Conservation (phyloP, 1,140 invertebrate genomes). For the Mactra quadrangularis region DNA sequence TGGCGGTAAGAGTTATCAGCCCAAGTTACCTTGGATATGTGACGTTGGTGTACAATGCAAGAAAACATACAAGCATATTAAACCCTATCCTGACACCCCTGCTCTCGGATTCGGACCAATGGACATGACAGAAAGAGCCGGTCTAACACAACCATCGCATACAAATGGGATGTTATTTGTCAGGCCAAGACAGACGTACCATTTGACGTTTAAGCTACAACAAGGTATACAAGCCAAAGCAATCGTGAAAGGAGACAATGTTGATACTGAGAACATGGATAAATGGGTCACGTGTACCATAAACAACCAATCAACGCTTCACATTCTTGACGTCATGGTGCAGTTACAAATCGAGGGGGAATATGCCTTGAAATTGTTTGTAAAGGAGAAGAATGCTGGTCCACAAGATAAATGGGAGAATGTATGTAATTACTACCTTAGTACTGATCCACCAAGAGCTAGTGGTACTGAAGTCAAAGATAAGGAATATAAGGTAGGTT, state of each 20-base stretch:
- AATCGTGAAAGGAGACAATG: slow-evolving; percentile 3
- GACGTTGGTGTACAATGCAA: slow-evolving; percentile 42
- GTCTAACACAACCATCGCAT: slow-evolving; percentile 37
- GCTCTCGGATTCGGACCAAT: slow-evolving; percentile 50
- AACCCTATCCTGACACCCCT: slow-evolving; percentile 52
- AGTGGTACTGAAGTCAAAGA: slow-evolving; percentile 34
- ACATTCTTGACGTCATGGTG: slow-evolving; percentile 34
- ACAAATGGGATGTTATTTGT: slow-evolving; percentile 52
- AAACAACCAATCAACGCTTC: slow-evolving; percentile 47
- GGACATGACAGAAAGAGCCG: slow-evolving; percentile 43
- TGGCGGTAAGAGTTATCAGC: not conserved
- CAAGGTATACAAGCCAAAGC: slow-evolving; percentile 26
- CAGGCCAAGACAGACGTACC: slow-evolving; percentile 29
- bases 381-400: not conserved
- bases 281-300: slow-evolving; percentile 34
- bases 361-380: slow-evolving; percentile 39
- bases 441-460: slow-evolving; percentile 43
- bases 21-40: slow-evolving; percentile 39
- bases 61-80: slow-evolving; percentile 7
- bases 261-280: slow-evolving; percentile 21
- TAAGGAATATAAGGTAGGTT: slow-evolving; percentile 41
- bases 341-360: slow-evolving; percentile 40
- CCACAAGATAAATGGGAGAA: slow-evolving; percentile 18
- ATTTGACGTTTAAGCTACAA: slow-evolving; percentile 46
- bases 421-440: slow-evolving; percentile 58